phyloP scores from a whole-genome alignment of 2,888 invertebrate species.

The Sphecodes monilicornis region DNA sequence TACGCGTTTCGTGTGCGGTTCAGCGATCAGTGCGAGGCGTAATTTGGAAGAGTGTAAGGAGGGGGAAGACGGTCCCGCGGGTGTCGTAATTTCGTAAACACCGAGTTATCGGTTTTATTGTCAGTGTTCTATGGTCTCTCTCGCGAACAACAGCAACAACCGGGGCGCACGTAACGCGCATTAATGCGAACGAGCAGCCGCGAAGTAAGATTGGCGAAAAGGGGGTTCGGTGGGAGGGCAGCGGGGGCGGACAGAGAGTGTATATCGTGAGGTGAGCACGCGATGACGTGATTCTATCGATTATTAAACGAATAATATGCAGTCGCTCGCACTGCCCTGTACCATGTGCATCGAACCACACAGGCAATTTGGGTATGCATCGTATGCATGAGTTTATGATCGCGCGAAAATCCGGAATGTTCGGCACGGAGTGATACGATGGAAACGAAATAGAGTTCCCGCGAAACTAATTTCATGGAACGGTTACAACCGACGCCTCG shows the following conservation, averaged over 20 bases:
- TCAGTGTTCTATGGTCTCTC: constrained; percentile 14
- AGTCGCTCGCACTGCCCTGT: constrained; percentile 74
- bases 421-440: constrained; percentile 77
- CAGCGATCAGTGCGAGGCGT: background rate
- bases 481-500: constrained; percentile 71
- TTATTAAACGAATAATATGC: constrained; percentile 83
- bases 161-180: constrained; percentile 62
- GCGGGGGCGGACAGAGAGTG: constrained; percentile 43
- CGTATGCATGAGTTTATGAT: constrained; percentile 75
- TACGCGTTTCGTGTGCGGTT: background rate
- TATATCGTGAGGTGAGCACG: constrained; percentile 77
- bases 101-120: constrained; percentile 15
- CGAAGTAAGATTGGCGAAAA: constrained; percentile 67
- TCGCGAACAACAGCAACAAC: constrained; percentile 46
- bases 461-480: constrained; percentile 74
- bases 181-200: constrained; percentile 61
- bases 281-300: constrained; percentile 83
- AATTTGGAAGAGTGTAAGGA: background rate
- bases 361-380: constrained; percentile 76
- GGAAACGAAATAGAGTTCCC: constrained; percentile 73
- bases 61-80: background rate
- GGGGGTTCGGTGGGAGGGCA: constrained; percentile 8
- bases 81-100: constrained; percentile 1
- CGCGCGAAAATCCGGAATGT: constrained; percentile 76
- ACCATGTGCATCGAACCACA: constrained; percentile 74